Evolutionary conservation across 2,888 invertebrate species (phyloP).

Genomic region (Gastrophysa polygoni): DNA sequence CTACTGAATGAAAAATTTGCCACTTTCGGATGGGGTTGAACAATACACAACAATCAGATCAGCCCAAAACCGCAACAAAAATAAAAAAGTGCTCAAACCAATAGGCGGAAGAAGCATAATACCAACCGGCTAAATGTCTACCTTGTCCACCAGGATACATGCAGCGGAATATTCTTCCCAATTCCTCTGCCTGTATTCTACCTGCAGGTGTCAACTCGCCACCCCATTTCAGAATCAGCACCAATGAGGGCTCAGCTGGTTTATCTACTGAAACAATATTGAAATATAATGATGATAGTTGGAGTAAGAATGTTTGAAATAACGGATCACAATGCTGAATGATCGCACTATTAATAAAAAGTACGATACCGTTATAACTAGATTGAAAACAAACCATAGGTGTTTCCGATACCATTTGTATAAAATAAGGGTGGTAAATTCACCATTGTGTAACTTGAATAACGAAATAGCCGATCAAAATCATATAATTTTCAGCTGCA

Average conservation of each 20-base stretch:
- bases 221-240: slow-evolving; percentile 98
- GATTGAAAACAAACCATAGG: too few species aligned
- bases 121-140: slow-evolving; percentile 77
- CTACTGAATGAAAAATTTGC: too few species aligned
- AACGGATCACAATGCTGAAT: too few species aligned
- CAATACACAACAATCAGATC: neutral
- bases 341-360: too few species aligned
- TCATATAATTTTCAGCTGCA: too few species aligned
- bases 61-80: slow-evolving; percentile 30
- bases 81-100: slow-evolving; percentile 35
- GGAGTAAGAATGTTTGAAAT: too few species aligned
- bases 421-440: too few species aligned
- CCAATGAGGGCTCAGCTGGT: slow-evolving; percentile 90
- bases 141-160: slow-evolving; percentile 99
- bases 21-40: neutral
- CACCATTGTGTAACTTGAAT: too few species aligned
- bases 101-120: slow-evolving; percentile 52
- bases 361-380: too few species aligned
- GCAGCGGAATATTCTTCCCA: slow-evolving; percentile 97
- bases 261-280: slow-evolving; percentile 68
- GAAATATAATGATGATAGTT: too few species aligned
- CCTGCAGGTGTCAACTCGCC: slow-evolving; percentile 99
- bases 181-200: slow-evolving; percentile 94
- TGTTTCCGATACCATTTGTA: too few species aligned
- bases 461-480: too few species aligned